Percentiles rank a stretch among this genome's conserved stretches.
phyloP scores from a whole-genome alignment of 2,113 vertebrate genomes.

The Petroica traversi region DNA sequence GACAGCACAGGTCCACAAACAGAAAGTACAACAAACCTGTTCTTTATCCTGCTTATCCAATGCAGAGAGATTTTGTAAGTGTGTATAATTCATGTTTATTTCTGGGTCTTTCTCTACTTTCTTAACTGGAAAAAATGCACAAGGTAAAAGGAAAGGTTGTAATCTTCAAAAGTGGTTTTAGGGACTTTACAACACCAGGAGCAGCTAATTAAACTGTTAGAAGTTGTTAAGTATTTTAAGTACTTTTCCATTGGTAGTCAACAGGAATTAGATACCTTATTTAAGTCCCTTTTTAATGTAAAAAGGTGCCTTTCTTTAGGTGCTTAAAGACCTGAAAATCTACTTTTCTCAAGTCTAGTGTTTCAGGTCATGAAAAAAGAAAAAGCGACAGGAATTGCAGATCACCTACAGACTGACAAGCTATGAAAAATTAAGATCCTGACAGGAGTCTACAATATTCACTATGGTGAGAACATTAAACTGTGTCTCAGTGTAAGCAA shows the following conservation, averaged over 20 bases:
- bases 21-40: not conserved
- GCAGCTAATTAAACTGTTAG: not conserved
- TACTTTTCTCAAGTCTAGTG: not conserved
- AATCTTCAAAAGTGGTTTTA: not conserved
- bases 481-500: not conserved
- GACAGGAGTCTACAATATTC: not conserved
- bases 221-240: not conserved
- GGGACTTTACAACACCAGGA: not conserved
- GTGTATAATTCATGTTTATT: not conserved
- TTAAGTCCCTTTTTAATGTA: not conserved
- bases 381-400: not conserved
- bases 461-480: not conserved
- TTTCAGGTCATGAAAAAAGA: not conserved
- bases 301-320: not conserved
- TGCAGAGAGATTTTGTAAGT: not conserved
- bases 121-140: not conserved
- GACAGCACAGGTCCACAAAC: not conserved
- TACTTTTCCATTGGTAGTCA: not conserved
- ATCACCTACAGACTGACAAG: not conserved
- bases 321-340: not conserved
- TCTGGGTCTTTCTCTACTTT: not conserved
- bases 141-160: not conserved
- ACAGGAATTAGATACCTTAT: not conserved
- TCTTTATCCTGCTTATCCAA: not conserved
- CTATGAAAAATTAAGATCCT: not conserved